Conservation (phyloP, 2,797 vertebrate species). For the Enteromius fasciolatus region DNA sequence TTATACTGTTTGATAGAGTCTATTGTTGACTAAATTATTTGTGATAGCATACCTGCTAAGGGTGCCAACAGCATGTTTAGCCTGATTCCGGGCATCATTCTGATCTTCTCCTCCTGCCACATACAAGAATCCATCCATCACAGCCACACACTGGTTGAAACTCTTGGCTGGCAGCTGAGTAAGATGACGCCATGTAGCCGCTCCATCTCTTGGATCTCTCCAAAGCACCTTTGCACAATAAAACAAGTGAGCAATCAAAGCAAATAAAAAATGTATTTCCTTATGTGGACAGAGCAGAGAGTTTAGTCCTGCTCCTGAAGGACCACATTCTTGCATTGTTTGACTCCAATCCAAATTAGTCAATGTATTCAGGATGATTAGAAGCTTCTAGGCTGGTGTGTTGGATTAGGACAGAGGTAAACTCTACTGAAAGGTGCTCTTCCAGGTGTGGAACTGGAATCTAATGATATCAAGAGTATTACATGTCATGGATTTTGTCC, state of each 20-base stretch:
- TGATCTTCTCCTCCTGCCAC: slow-evolving; percentile 86
- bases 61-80: slow-evolving; percentile 85
- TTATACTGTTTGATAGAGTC: neutral
- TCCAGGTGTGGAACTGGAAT: neutral
- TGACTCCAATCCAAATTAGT: neutral
- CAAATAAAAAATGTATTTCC: neutral
- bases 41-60: slow-evolving; percentile 78
- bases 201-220: slow-evolving; percentile 80
- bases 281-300: neutral
- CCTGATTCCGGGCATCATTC: slow-evolving; percentile 86
- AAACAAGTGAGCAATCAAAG: neutral
- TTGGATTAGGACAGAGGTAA: neutral
- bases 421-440: neutral
- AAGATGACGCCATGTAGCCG: slow-evolving; percentile 83
- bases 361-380: neutral
- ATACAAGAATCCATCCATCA: slow-evolving; percentile 89
- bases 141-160: slow-evolving; percentile 87
- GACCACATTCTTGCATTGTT: neutral
- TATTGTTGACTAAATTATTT: neutral
- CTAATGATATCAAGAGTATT: neutral
- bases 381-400: neutral
- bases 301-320: neutral
- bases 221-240: slow-evolving; percentile 74
- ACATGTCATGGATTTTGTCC: neutral
- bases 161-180: slow-evolving; percentile 86